These are phyloP conservation scores for Dione juno DNA, from an alignment of 2,888 invertebrate species.

Conservation along the genomic window DNA sequence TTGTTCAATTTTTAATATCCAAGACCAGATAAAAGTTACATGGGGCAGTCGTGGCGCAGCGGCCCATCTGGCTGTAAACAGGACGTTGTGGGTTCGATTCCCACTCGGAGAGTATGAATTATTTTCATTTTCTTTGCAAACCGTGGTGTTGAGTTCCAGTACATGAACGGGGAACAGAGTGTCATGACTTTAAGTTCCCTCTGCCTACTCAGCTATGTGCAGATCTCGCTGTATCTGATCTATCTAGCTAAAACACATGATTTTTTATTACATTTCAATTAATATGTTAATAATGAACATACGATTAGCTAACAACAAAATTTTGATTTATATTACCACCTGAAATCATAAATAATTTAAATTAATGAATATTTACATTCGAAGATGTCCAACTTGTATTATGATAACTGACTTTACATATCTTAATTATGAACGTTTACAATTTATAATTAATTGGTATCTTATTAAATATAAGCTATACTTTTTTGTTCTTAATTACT, in stretches of 20 bases:
- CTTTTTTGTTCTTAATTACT: no score
- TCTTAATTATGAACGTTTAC: background rate
- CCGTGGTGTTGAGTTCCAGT: no score
- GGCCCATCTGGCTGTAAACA: no score
- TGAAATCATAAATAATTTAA: slow-evolving; percentile 18
- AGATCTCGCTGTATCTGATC: slow-evolving; percentile 71
- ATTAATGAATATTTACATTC: slow-evolving; percentile 38
- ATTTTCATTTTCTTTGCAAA: no score
- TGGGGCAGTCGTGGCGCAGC: no score
- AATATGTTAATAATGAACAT: slow-evolving; percentile 36
- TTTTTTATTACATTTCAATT: slow-evolving; percentile 47
- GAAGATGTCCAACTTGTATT: background rate
- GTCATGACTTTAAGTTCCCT: no score
- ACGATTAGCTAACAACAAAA: slow-evolving; percentile 29
- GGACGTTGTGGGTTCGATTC: no score
- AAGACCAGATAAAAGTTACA: slow-evolving; percentile 66
- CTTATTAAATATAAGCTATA: background rate
- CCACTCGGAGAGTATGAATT: no score
- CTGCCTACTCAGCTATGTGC: no score
- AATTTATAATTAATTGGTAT: background rate
- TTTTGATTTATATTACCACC: slow-evolving; percentile 32
- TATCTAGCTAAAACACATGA: no score
- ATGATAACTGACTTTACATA: slow-evolving; percentile 1
- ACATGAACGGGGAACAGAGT: no score
- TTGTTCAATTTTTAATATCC: slow-evolving; percentile 68